Base-by-base conservation (phyloP, 2,888 invertebrate species). In the Copidosoma aretas region DNA sequence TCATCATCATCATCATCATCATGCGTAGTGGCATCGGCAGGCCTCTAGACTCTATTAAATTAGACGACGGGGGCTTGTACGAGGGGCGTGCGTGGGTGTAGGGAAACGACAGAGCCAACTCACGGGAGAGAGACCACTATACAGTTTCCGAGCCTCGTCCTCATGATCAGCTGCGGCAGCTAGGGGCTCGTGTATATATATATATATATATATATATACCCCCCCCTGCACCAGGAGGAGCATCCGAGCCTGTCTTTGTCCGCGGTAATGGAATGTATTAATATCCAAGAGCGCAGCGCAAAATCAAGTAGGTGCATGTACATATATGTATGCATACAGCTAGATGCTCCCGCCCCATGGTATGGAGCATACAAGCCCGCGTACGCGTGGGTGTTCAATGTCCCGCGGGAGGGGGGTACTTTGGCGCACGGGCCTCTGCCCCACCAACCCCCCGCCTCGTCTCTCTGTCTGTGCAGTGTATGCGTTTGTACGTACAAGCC, bases 221-320 rank as follows among this genome's bases (percentile, higher is more conserved):
- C n/a, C n/a, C n/a, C n/a, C n/a, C n/a, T n/a, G n/a, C n/a, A 17
- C 22, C 77, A 76, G 76, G 77, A 80, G 80, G 80, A 78, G 79
- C 80, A 81, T 82, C 81, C n/a, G 80, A 79, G 78, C 77, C 80
- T 78, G 80, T 80, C 81, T 81, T 82, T 82, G 81, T 82, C 80
- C 78, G 78, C 80, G 79, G 80, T 82, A 82, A 82, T 82, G 82
- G 82, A 82, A 82, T 82, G 81, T 82, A 82, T 82, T 82, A 82
- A 82, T 82, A 82, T 81, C 80, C 76, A 78, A 82, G 79, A 73
- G 21, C 52, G 10, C 52, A 19, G 19, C 77, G 43, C 66, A 63
- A 71, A 73, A 66, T 71, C 64, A 62, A 60, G 67, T 70, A 69
- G 67, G 12, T 14, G 12, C 43, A 46, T 17, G 43, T 12, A 46